phyloP scores from a whole-genome alignment of 1,140 invertebrate species.

The Nebria ingens region DNA sequence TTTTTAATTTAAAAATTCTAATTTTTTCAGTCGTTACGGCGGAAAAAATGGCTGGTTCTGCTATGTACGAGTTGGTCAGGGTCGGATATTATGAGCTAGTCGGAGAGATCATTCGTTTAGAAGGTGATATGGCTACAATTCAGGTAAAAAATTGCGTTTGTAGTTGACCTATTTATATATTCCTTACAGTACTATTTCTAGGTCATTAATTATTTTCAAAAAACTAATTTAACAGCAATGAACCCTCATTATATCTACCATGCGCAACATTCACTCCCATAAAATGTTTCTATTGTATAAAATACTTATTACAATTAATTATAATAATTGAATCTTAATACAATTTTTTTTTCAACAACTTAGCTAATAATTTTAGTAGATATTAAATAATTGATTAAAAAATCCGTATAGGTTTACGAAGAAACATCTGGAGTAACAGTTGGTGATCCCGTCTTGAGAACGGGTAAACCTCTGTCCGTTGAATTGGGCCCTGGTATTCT shows the following conservation, averaged over 20 bases:
- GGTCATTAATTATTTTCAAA: no score
- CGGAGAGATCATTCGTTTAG: constrained; percentile 98
- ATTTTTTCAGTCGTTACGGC: constrained; percentile 88
- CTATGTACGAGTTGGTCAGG: constrained; percentile 99
- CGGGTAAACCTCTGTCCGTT: constrained; percentile 95
- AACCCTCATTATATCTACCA: no score
- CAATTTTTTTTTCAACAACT: no score
- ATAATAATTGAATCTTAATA: no score
- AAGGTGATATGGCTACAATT: constrained; percentile 99
- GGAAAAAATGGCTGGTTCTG: constrained; percentile 97
- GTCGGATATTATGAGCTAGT: constrained; percentile 97
- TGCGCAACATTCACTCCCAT: no score
- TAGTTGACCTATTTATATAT: no score
- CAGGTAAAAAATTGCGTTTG: constrained; percentile 50
- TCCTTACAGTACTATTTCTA: no score
- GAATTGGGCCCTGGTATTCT: constrained; percentile 99
- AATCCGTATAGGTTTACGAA: constrained; percentile 92
- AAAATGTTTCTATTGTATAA: no score
- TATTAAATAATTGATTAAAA: no score
- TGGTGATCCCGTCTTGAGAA: constrained; percentile 95
- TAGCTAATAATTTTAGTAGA: no score
- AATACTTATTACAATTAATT: no score
- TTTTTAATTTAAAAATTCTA: neutral
- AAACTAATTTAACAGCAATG: no score
- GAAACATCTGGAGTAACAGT: constrained; percentile 99